Conservation (phyloP, 2,888 invertebrate species). For the Graphium colonna region DNA sequence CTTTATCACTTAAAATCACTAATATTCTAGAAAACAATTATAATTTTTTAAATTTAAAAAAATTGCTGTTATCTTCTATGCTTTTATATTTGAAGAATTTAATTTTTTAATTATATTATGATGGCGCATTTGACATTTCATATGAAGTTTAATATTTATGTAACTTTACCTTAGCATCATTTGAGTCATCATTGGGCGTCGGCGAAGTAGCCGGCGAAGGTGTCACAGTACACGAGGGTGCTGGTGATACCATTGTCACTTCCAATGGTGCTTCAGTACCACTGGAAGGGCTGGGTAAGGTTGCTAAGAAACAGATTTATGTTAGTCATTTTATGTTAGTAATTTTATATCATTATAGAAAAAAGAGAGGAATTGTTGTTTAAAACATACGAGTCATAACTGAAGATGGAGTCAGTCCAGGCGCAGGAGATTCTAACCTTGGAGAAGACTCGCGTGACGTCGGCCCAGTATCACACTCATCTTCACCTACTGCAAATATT, state of each 20-base stretch:
- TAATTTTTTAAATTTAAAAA: no score
- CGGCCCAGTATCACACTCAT: slow-evolving; percentile 81
- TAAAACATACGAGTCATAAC: slow-evolving; percentile 61
- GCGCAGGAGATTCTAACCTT: slow-evolving; percentile 82
- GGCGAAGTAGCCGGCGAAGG: slow-evolving; percentile 57
- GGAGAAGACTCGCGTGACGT: slow-evolving; percentile 87
- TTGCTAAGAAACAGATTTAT: slow-evolving; percentile 41
- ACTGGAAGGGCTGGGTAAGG: slow-evolving; percentile 63
- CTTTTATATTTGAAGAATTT: no score
- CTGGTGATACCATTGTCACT: slow-evolving; percentile 39
- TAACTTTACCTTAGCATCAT: slow-evolving; percentile 57
- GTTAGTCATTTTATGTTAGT: no score
- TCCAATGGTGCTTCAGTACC: slow-evolving; percentile 58
- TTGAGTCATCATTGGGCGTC: slow-evolving; percentile 62
- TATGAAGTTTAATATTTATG: no score
- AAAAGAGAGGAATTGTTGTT: not conserved
- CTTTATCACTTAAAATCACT: no score
- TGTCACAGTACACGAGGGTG: slow-evolving; percentile 42
- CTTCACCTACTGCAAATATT: slow-evolving; percentile 74
- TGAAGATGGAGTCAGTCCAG: slow-evolving; percentile 72
- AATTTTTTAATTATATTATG: no score
- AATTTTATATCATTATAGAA: no score
- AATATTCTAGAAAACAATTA: no score
- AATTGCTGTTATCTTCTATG: no score
- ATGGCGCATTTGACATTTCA: no score